Base-by-base conservation (phyloP, 2,797 vertebrate genomes). In the Salmo trutta region DNA sequence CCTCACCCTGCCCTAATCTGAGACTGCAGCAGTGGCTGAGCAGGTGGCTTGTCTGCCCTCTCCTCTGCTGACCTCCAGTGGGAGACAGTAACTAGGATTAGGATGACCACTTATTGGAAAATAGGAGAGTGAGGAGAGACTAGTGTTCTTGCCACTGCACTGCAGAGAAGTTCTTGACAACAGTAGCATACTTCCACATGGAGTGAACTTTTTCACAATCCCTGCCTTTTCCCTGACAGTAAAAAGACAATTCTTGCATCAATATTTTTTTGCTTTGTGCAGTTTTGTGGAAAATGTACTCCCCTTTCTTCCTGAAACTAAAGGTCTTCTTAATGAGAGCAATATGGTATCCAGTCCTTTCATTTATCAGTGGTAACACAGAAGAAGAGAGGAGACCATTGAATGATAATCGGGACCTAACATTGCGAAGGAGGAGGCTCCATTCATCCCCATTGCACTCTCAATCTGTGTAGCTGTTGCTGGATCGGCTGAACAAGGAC, bases 401-500 rank as follows among this genome's bases (percentile, higher is more conserved):
- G 4, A 29, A 65, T 47, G 41, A 47, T 47, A 24, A 24, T 27
- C 12, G 4, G 24, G 65, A 14, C 4, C 14, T 47, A 47, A 47
- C 41, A 47, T 47, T 47, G 10, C 41, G 3, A 47, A 68, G 41
- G 17, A 14, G 7, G 52, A 65, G 15, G 27, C 62, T 2, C 53
- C 21, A 71, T 31, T 27, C 15, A 21, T 47, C 41, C 41, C 41
- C 27, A 27, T 69, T 41, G 72, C 73, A 83, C 76, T 76, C 78
- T 79, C 73, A 79, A 75, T 73, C 73, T 84, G 76, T 82, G 72
- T 74, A 80, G 84, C 82, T 86, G 84, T 54, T 74, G 70, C 75
- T 79, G 78, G 76, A 86, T 83, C 77, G 77, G 78, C 77, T 78
- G 78, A 80, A 66, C 56, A 76, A 68, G 70, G 59, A 59, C 56